Evolutionary conservation across 2,113 vertebrate genomes (phyloP), one percentile per base, ranked within the genome.

Genomic region (Corythoichthys haematopterus): DNA sequence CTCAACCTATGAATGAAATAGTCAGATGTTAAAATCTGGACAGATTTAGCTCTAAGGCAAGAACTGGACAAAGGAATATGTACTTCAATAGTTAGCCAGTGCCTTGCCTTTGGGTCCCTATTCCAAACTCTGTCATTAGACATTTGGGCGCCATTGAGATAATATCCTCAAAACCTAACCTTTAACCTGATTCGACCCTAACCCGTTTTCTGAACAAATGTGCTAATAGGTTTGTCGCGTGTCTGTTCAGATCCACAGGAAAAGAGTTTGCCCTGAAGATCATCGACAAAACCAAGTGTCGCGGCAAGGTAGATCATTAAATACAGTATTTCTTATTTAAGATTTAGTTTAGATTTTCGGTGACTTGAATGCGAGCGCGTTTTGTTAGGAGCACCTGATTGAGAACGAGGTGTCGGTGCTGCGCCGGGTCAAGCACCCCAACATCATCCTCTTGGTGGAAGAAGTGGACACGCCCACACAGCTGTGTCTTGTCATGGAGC

Each of bases 231-330:
- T 79, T 81, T 85, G 65, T 57, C 16, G 16, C 16, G 16, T 72
- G 68, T 85, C 63, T 80, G 35, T 85, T 47, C 82, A 99, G 97
- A 81, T 93, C 93, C 57, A 98, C 95, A 0, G 95, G 97, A 80
- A 96, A 94, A 79, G 96, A 99, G 83, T 99, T 94, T 88, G 97
- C 97, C 1, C 87, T 99, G 80, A 99, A 99, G 91, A 98, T 98
- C 82, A 98, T 99, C 72, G 94, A 99, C 91, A 99, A 99, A 84
- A 92, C 91, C 82, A 98, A 97, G 80, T 99, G 97, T 81, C 94
- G 93, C 69, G 97, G 96, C 83, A 99, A 99, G 95, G 97, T 90
- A 63, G 64, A 9, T 2, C 35, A 51, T 20, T 35, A 7, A 43
- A 43, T 43, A 8, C 9, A 43, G 40, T 43, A 0, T 56, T 7